Evolutionary conservation across 2,888 invertebrate species (phyloP), one percentile per base, ranked within the genome.

Genomic region (Trichacis sp.): DNA sequence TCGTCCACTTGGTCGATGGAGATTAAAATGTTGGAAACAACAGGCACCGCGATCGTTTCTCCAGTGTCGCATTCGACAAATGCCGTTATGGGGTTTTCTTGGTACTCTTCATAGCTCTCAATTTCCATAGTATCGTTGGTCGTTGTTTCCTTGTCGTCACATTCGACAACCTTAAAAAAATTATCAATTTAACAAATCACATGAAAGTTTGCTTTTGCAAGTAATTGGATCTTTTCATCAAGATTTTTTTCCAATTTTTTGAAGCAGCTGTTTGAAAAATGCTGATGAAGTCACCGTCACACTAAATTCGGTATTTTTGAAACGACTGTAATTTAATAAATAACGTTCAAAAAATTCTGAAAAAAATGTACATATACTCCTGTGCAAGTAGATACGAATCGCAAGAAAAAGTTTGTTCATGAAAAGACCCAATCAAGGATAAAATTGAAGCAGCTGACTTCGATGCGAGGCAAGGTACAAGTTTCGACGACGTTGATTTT

Each of bases 1-100:
- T 88, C 88, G 73, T 91, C 91, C 0, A 91, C 85, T 77, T 91
- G 90, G 60, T 89, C 89, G 79, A 91, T 89, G 0, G 88, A 88
- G 64, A 91, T 90, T 65, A 90, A 86, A 30, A 91, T 88, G 50
- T 84, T 85, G 1, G 82, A 78, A 47, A 81, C 74, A 17, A 77
- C 68, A 2, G 82, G 81, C 72, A 81, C 75, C 0, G 74, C 36
- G n/a, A 40, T 24, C 0, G 17, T 45, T 11, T 49, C 14, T 24
- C 51, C 49, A 38, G 18, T 49, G 8, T 42, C 38, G 1, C 9
- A 43, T 9, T 50, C 40, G 0, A 18, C 36, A 36, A 47, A n/a
- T n/a, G n/a, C 50, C 38, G 33, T 30, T 59, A 20, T 42, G 45
- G 50, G 9, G 17, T 33, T n/a, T n/a, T 33, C n/a, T 9, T 6